A percentile compares a stretch with the other conserved stretches of the same genome.
phyloP scores from a whole-genome alignment of 1,140 invertebrate genomes.

The Anagrus nilaparvatae region DNA sequence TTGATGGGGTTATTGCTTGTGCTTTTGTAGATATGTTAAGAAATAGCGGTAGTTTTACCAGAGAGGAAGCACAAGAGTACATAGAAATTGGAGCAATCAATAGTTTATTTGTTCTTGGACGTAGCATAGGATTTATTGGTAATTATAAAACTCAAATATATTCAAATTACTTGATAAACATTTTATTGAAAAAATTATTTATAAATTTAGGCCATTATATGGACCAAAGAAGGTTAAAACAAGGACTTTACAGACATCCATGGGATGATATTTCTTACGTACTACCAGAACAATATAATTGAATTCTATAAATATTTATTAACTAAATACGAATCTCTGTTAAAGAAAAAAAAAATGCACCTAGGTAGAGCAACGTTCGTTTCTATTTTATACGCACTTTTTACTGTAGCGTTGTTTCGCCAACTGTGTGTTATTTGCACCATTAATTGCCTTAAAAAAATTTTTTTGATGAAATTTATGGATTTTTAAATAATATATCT shows the following conservation, averaged over 20 bases:
- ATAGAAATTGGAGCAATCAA: constrained; percentile 97
- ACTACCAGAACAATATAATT: constrained; percentile 67
- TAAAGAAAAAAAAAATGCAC: constrained; percentile 11
- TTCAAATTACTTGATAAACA: background rate
- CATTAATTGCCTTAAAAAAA: constrained; percentile 17
- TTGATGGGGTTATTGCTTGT: constrained; percentile 96
- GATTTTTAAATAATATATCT: constrained; percentile 13
- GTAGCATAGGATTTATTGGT: constrained; percentile 98
- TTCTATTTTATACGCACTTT: constrained; percentile 8
- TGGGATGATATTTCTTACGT: constrained; percentile 99
- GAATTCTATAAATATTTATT: constrained; percentile 12
- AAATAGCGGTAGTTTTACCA: constrained; percentile 86
- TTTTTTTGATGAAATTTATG: constrained; percentile 15
- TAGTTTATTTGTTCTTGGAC: constrained; percentile 94
- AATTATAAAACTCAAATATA: constrained; percentile 23
- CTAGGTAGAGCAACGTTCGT: constrained; percentile 16
- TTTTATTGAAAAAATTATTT: constrained; percentile 9
- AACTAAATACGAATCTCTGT: constrained; percentile 12
- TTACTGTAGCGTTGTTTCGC: constrained; percentile 12
- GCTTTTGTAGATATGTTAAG: constrained; percentile 95
- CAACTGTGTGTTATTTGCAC: constrained; percentile 12
- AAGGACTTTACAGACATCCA: constrained; percentile 97
- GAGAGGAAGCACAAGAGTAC: constrained; percentile 96
- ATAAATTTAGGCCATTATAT: constrained; percentile 76
- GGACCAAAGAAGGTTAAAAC: constrained; percentile 97